Conservation (phyloP, 1,140 invertebrate genomes). For the Zaprionus inermis region DNA sequence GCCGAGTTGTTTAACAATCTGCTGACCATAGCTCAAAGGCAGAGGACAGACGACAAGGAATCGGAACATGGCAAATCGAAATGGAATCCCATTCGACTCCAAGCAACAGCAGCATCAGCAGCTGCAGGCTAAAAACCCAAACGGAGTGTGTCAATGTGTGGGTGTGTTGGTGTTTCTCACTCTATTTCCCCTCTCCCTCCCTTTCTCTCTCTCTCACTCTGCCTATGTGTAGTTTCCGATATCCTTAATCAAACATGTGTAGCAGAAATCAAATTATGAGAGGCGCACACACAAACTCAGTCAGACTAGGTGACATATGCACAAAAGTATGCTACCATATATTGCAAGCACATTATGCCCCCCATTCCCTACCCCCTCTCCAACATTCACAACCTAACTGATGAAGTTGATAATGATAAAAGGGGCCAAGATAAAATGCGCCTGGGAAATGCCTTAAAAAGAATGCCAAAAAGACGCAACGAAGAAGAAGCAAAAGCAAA, state of each 20-base stretch:
- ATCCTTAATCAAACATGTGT: slow-evolving; percentile 44
- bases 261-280: slow-evolving; percentile 64
- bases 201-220: neutral
- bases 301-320: slow-evolving; percentile 36
- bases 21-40: slow-evolving; percentile 56
- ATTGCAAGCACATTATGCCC: slow-evolving; percentile 11
- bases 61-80: slow-evolving; percentile 19
- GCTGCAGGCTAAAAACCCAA: slow-evolving; percentile 50
- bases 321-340: slow-evolving; percentile 36
- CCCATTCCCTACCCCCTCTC: neutral
- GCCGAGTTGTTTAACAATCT: slow-evolving; percentile 46
- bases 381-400: slow-evolving; percentile 43
- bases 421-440: slow-evolving; percentile 52
- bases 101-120: neutral
- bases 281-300: slow-evolving; percentile 6
- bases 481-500: slow-evolving; percentile 38
- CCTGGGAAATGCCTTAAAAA: slow-evolving; percentile 55
- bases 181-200: neutral
- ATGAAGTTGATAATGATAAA: slow-evolving; percentile 72
- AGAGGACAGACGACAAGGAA: slow-evolving; percentile 8
- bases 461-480: slow-evolving; percentile 50
- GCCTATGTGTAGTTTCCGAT: slow-evolving; percentile 14
- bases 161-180: slow-evolving; percentile 14
- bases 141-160: slow-evolving; percentile 25
- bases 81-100: slow-evolving; percentile 63